These are phyloP conservation scores for Nipponia nippon DNA, from an alignment of 2,113 vertebrate genomes.

Conservation along the genomic window DNA sequence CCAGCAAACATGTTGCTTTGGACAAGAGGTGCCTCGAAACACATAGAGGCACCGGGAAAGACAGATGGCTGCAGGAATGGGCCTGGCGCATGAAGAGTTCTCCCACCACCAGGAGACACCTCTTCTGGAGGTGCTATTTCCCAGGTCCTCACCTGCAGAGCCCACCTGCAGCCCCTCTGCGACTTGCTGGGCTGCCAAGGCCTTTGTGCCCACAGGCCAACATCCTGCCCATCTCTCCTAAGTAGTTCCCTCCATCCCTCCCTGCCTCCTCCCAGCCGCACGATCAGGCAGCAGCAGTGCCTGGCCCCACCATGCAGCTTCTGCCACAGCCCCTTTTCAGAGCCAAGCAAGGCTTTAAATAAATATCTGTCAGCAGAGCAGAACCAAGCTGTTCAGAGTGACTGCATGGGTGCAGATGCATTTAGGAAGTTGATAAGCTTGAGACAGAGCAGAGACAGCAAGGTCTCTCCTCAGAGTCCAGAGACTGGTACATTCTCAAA, in stretches of 20 bases:
- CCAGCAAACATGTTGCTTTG: background rate
- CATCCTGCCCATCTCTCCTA: fast-evolving
- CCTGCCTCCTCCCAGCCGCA: background rate
- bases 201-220: background rate
- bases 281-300: background rate
- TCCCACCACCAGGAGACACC: background rate
- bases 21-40: background rate
- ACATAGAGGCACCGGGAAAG: background rate
- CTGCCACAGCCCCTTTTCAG: background rate
- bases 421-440: background rate
- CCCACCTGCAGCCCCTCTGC: background rate
- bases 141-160: background rate
- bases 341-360: background rate
- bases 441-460: background rate
- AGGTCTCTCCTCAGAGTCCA: background rate
- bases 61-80: fast-evolving
- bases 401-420: background rate
- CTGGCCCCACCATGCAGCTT: fast-evolving
- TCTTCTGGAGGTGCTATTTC: background rate
- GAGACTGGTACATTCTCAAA: background rate
- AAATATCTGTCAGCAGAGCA: background rate
- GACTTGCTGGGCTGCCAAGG: background rate
- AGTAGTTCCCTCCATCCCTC: background rate
- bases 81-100: background rate
- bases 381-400: background rate